Evolutionary conservation across 2,797 vertebrate genomes (phyloP), one percentile per base, ranked within the genome.

Genomic region (Percopsis omiscomaycus): DNA sequence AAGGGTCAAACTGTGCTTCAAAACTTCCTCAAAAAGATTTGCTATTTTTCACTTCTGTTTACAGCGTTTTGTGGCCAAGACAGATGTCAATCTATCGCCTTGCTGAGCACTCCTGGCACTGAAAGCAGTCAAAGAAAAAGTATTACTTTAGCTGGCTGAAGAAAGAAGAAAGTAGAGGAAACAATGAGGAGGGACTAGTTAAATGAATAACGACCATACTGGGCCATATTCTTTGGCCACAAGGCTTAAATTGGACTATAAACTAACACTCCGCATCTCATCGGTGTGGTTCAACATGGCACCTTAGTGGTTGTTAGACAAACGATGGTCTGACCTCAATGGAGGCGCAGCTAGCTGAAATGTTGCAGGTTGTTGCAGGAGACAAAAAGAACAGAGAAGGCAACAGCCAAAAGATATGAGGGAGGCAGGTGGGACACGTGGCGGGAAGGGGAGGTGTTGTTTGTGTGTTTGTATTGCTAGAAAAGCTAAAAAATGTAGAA

Each of bases 301-400:
- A 88, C 71, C 75, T 67, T 69, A 53, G 79, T 56, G 69, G 66
- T 79, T 77, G 80, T 85, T 88, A 86, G 61, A 88, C 75, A 79
- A 78, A 83, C 79, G 70, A 77, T 64, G 72, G 78, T 71, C 57
- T 46, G 52, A 59, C 59, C 68, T 58, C 44, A 47, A 80, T 71
- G 61, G 53, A 71, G 67, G 61, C 32, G 46, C 60, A 55, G 67
- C 66, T 42, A 57, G 59, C 63, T 14, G 59, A 77, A 74, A 80
- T 75, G 71, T 82, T 78, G 55, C 75, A 75, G 55, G 55, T 72
- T 77, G 68, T 82, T 81, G 66, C 69, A 59, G 59, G 62, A 78
- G 59, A 74, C 58, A 6, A 71, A 66, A 76, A 64, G 48, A 72
- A 73, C 15, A 11, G 66, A 64, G 37, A 72, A 66, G 57, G 47